A percentile compares a stretch with the other conserved stretches of the same genome.
Conservation (phyloP, 2,797 vertebrate species). For the Thamnophis elegans region DNA sequence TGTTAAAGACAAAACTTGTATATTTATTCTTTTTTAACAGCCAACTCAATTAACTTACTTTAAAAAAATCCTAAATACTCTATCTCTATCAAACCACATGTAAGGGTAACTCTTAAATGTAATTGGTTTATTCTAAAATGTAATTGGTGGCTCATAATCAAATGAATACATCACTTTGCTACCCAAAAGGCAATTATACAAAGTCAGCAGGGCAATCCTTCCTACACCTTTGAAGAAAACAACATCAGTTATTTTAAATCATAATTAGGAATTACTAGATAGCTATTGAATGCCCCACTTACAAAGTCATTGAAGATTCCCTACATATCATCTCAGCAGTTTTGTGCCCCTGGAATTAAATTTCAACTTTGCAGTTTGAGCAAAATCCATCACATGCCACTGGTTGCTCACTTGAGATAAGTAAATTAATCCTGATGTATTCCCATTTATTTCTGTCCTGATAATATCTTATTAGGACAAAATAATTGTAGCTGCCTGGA, state of each 20-base stretch:
- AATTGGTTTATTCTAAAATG: conserved; percentile 19
- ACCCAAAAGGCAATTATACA: conserved; percentile 9
- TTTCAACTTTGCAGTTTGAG: not conserved
- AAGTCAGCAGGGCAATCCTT: not conserved
- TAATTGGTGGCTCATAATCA: conserved; percentile 28
- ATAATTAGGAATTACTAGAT: not conserved
- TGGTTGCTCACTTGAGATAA: not conserved
- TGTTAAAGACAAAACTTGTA: not conserved
- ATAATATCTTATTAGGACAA: not conserved
- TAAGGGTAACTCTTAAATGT: conserved; percentile 33
- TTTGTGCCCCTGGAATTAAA: not conserved
- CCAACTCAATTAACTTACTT: not conserved
- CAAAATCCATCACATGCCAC: not conserved
- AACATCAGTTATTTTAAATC: not conserved
- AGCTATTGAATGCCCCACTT: not conserved
- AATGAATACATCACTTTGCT: not conserved
- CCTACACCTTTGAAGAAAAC: not conserved
- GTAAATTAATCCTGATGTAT: not conserved
- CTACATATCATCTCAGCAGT: not conserved
- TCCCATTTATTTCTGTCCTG: not conserved
- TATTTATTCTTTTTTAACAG: conserved; percentile 21
- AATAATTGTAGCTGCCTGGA: not conserved
- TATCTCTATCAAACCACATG: not conserved
- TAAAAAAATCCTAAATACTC: conserved; percentile 12
- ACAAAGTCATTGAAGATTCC: not conserved